A percentile compares a stretch with the other conserved stretches of the same genome.
Evolutionary conservation across 2,113 vertebrate species (phyloP).

Genomic region (Sapayoa aenigma): DNA sequence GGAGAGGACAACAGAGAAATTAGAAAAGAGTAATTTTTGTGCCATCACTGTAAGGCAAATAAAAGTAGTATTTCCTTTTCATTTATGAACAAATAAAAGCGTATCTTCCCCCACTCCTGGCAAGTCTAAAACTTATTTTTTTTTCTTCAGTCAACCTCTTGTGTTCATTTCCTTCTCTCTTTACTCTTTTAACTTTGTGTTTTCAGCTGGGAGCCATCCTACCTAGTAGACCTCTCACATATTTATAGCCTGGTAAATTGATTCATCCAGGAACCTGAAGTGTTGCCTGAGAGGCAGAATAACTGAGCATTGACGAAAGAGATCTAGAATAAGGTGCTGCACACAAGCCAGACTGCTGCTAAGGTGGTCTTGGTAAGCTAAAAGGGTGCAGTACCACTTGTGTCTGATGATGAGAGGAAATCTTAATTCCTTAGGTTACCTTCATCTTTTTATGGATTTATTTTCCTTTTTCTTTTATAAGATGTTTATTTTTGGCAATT

Average conservation of each 20-base stretch:
- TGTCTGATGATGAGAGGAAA: neutral
- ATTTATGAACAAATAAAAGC: neutral
- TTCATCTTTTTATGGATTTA: neutral
- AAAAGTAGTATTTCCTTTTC: neutral
- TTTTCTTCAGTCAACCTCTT: neutral
- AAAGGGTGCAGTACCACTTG: neutral
- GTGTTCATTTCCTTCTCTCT: neutral
- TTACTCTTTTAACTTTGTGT: neutral
- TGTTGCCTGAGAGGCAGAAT: neutral
- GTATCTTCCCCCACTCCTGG: neutral
- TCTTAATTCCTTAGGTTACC: neutral
- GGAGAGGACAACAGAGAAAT: neutral
- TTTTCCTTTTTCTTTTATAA: neutral
- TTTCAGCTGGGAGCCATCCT: neutral
- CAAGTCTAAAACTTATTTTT: neutral
- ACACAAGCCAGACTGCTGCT: neutral
- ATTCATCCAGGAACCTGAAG: neutral
- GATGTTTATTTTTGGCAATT: neutral
- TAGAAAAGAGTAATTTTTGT: neutral
- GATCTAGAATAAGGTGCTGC: neutral
- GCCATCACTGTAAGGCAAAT: neutral
- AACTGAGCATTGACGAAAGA: neutral
- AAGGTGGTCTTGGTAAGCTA: neutral
- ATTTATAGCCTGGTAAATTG: neutral
- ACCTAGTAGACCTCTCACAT: neutral